phyloP scores from a whole-genome alignment of 2,113 vertebrate genomes.

The Thalassarche chlororhynchos region DNA sequence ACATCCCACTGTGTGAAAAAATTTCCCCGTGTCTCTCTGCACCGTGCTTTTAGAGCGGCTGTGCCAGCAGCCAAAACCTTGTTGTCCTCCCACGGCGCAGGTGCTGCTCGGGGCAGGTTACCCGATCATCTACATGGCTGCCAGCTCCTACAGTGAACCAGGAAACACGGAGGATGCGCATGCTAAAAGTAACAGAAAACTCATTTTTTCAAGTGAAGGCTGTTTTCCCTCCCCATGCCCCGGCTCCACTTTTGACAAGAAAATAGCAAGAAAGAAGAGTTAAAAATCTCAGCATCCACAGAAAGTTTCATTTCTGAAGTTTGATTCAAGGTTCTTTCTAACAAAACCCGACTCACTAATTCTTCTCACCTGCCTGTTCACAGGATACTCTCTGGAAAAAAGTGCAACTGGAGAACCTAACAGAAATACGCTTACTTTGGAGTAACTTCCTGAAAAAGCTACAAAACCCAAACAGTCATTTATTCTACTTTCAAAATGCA shows the following conservation, averaged over 20 bases:
- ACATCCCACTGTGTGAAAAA: rapidly evolving
- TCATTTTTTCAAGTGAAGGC: not conserved
- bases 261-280: not conserved
- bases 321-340: not conserved
- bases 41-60: rapidly evolving
- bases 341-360: not conserved
- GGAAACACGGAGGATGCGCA: not conserved
- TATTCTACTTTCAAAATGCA: not conserved
- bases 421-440: not conserved
- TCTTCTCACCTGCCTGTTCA: not conserved
- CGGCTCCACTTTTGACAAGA: not conserved
- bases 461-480: not conserved
- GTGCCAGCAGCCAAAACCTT: not conserved
- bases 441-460: not conserved
- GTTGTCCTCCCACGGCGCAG: rapidly evolving
- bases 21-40: not conserved
- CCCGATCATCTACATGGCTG: rapidly evolving
- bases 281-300: not conserved
- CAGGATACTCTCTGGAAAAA: not conserved
- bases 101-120: not conserved
- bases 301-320: not conserved
- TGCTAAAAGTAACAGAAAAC: not conserved
- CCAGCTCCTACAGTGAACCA: not conserved
- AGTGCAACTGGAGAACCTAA: not conserved
- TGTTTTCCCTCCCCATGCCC: not conserved